Conservation (phyloP, 64 coral and sea anemone species). For the Actinia tenebrosa region DNA sequence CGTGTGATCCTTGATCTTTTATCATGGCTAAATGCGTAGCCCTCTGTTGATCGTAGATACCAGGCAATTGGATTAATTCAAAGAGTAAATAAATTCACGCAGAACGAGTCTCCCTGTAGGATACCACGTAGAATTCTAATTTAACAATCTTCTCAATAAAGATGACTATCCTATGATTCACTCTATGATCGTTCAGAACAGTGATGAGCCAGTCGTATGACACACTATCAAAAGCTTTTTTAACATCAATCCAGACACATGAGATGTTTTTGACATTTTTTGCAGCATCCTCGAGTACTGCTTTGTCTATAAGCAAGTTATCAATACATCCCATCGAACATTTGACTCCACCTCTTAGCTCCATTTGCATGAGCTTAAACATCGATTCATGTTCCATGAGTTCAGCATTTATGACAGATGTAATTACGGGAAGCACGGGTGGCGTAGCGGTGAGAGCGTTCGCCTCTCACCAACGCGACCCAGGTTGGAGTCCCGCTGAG, state of each 20-base stretch:
- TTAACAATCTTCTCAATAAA: background rate
- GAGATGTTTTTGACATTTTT: conserved; percentile 12
- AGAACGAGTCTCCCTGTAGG: background rate
- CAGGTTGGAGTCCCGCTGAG: no score
- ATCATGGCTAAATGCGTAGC: conserved; percentile 18
- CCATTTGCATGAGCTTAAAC: background rate
- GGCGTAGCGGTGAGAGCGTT: no score
- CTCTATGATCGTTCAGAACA: background rate
- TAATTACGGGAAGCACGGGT: no score
- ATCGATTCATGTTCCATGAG: no score
- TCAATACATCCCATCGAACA: conserved; percentile 6
- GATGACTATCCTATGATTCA: background rate
- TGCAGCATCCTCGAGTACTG: conserved; percentile 19
- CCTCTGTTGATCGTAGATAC: conserved; percentile 20
- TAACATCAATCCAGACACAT: background rate
- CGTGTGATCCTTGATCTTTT: background rate
- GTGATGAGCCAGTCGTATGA: background rate
- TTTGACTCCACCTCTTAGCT: background rate
- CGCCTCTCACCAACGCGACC: no score
- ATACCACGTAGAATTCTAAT: background rate
- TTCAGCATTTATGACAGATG: no score
- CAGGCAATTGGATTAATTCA: conserved; percentile 20
- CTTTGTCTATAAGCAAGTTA: conserved; percentile 9
- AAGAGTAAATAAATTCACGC: conserved; percentile 9
- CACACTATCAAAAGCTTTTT: background rate